Conservation (phyloP, 2,113 vertebrate species). For the Eclectus roratus region DNA sequence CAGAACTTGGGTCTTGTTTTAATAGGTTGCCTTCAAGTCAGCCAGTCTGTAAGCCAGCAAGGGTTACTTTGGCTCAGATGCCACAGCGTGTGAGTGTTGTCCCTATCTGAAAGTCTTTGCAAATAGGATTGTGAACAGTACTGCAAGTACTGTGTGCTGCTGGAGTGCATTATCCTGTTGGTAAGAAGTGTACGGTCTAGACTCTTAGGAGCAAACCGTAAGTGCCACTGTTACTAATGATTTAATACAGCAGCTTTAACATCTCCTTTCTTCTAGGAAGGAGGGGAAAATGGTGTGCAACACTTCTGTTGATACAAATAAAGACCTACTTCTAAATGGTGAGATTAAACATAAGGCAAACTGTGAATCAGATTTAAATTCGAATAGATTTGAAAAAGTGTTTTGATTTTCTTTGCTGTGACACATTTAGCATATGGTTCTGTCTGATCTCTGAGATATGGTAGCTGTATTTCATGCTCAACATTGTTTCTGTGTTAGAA, state of each 20-base stretch:
- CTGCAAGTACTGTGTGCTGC: background rate
- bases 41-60: background rate
- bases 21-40: background rate
- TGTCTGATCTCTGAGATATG: background rate
- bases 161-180: background rate
- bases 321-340: background rate
- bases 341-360: background rate
- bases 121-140: background rate
- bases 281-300: background rate
- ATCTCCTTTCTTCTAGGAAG: background rate
- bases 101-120: background rate
- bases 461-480: background rate
- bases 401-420: background rate
- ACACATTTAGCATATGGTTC: background rate
- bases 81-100: background rate
- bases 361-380: background rate
- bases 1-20: background rate
- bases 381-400: background rate
- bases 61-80: background rate
- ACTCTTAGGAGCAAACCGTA: background rate
- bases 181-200: background rate
- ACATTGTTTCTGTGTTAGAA: background rate
- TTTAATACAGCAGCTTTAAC: background rate
- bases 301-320: background rate
- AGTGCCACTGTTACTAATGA: background rate